Conservation (phyloP, 2,888 invertebrate genomes). For the Tetranychus piercei region DNA sequence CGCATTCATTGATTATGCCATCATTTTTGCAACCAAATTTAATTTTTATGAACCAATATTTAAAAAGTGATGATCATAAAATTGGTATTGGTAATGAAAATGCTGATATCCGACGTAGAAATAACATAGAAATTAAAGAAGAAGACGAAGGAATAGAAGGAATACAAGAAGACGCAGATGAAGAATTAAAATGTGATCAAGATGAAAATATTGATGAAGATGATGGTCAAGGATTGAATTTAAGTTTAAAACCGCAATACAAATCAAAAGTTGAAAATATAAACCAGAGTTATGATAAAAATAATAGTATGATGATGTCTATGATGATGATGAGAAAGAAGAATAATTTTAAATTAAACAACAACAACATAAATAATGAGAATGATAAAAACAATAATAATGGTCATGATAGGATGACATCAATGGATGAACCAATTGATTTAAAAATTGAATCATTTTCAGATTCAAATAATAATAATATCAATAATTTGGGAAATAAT, state of each 20-base stretch:
- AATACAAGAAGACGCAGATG: background rate
- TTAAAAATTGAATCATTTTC: background rate
- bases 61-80: background rate
- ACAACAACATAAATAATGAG: background rate
- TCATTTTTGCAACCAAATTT: constrained; percentile 17
- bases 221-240: constrained; percentile 9
- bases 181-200: constrained; percentile 1
- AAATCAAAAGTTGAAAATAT: background rate
- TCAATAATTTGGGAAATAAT: background rate
- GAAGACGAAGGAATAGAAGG: background rate
- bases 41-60: constrained; percentile 15
- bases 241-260: background rate
- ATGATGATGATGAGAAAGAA: background rate
- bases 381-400: background rate
- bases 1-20: constrained; percentile 3
- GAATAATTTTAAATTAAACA: background rate
- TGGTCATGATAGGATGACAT: background rate
- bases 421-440: background rate
- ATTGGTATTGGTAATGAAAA: background rate
- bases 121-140: background rate
- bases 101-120: background rate
- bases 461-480: background rate
- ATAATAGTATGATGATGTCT: background rate
- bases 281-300: background rate
- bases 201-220: constrained; percentile 6